These are phyloP conservation scores for Pyrgilauda ruficollis DNA, from an alignment of 2,113 vertebrate genomes.

Conservation along the genomic window DNA sequence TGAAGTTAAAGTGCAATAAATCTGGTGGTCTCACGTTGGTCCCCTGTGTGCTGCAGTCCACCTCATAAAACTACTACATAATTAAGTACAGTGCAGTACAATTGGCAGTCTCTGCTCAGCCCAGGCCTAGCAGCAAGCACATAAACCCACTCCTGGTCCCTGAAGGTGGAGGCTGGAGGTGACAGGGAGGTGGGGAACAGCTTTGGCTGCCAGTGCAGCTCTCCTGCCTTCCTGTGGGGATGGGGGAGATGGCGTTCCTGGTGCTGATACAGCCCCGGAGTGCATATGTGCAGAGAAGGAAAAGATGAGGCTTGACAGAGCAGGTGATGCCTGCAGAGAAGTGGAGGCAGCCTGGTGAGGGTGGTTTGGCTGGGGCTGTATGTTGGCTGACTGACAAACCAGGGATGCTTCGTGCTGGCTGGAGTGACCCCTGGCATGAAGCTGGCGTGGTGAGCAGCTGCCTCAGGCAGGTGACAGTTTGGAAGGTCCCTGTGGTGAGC, in stretches of 20 bases:
- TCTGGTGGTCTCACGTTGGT: conserved; percentile 60
- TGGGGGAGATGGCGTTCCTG: fast-evolving
- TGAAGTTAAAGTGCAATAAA: conserved; percentile 73
- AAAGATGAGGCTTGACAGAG: background rate
- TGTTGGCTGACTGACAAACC: background rate
- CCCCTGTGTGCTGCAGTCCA: conserved; percentile 66
- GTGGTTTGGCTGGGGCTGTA: background rate
- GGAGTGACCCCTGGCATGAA: too few species aligned
- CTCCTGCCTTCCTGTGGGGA: conserved; percentile 22
- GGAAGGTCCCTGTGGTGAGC: background rate
- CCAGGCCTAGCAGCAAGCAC: conserved; percentile 1
- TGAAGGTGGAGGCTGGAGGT: background rate
- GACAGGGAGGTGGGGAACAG: background rate
- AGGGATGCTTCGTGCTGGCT: fast-evolving
- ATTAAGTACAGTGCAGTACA: conserved; percentile 68
- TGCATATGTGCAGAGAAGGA: background rate
- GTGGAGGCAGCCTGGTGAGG: background rate
- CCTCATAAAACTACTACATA: conserved; percentile 79
- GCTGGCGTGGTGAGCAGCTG: background rate
- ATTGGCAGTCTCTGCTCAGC: conserved; percentile 66
- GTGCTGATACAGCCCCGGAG: background rate
- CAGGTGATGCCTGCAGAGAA: background rate
- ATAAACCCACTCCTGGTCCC: background rate
- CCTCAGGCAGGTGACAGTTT: background rate
- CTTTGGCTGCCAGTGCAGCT: background rate